phyloP scores from a whole-genome alignment of 2,888 invertebrate species.

The Dimorphilus gyrociliatus region DNA sequence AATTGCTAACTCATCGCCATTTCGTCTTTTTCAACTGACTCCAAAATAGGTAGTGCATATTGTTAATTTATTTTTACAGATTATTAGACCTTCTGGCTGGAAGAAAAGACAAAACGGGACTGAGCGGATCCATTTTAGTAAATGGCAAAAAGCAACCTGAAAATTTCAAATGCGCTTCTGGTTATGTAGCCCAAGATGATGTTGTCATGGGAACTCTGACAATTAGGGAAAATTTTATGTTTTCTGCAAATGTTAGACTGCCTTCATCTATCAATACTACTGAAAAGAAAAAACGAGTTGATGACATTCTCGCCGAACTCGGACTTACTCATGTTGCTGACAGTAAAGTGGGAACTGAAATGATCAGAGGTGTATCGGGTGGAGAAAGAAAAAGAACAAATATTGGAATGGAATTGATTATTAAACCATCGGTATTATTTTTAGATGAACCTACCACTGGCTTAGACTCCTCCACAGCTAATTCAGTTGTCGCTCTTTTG shows the following conservation, averaged over 20 bases:
- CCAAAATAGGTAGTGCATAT: no score
- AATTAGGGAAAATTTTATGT: slow-evolving; percentile 31
- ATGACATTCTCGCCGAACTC: slow-evolving; percentile 28
- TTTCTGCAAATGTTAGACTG: slow-evolving; percentile 33
- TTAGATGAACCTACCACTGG: slow-evolving; percentile 38
- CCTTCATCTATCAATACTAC: slow-evolving; percentile 12
- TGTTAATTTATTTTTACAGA: no score
- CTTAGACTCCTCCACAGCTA: slow-evolving; percentile 32
- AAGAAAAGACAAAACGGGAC: slow-evolving; percentile 17
- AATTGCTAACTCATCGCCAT: no score
- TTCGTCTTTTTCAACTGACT: no score
- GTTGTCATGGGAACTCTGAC: slow-evolving; percentile 36
- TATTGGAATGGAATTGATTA: slow-evolving; percentile 38
- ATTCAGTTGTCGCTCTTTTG: slow-evolving; percentile 23
- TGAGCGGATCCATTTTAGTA: slow-evolving; percentile 23
- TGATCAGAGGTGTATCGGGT: slow-evolving; percentile 36
- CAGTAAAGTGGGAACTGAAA: slow-evolving; percentile 35
- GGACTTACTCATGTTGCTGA: slow-evolving; percentile 30
- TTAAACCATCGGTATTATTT: slow-evolving; percentile 33
- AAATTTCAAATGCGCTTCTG: slow-evolving; percentile 32
- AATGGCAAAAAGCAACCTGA: slow-evolving; percentile 26
- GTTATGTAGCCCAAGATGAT: slow-evolving; percentile 37
- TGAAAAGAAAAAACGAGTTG: slow-evolving; percentile 19
- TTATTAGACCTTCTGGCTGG: slow-evolving; percentile 13
- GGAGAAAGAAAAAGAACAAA: slow-evolving; percentile 36